Evolutionary conservation across 1,140 invertebrate species (phyloP), one percentile per base, ranked within the genome.

Genomic region (Ostrea edulis): DNA sequence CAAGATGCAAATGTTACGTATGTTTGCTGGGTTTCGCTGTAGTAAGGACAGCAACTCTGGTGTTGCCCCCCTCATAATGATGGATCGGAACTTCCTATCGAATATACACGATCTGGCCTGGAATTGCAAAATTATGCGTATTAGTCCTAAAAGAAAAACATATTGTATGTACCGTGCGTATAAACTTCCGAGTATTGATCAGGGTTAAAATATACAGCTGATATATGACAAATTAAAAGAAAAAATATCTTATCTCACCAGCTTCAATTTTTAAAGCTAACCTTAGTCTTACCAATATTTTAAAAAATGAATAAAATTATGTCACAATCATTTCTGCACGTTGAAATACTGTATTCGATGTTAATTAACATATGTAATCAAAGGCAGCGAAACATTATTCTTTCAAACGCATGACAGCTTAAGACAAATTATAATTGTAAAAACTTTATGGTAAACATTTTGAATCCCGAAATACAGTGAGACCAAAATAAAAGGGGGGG

Each of bases 1-100:
- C 93, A 99, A 96, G 91, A 99, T 99, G 95, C 99, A 99, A 93
- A 99, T 98, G 96, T 99, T 99, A 88, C 98, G 96, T 91, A 99
- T 97, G 93, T 96, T 96, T 81, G 95, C 92, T 2, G 97, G 96
- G 91, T 96, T 95, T 62, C 96, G 96, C 95, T 98, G 97, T 62
- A 98, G 95, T n/a, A 84, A 51, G 20, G 83, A 84, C 22, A 84
- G 14, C 83, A 84, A 54, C 83, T 84, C 83, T 22, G 82, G 82
- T 8, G 82, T 82, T 3, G 54, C 54, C 22, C 83, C 83, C 83
- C 58, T 84, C 83, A 84, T 84, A 35, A 12, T 71, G 22, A 25
- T 25, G n/a, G 8, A 25, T 65, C 62, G n/a, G 17, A 54, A 5
- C 11, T 54, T 54, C 5, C 5, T 54, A 8, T 12, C 17, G 54